Base-by-base conservation (phyloP, 2,888 invertebrate species). In the Pseudolycoriella hygida region DNA sequence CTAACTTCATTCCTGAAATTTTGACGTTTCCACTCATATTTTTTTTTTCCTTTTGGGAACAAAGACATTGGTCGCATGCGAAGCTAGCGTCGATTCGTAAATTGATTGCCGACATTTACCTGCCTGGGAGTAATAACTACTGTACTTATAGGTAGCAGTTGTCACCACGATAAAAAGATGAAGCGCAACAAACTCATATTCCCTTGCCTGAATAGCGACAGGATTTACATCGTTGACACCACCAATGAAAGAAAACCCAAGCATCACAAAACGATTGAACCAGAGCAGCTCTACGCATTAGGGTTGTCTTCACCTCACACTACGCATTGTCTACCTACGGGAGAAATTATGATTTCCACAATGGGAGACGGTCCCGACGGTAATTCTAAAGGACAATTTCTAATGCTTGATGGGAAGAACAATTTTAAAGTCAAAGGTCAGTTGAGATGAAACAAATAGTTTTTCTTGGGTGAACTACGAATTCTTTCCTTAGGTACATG, bases 331-430 rank as follows among this genome's bases (percentile, higher is more conserved):
- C 69, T 96, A 50, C 85, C 90, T 14, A 76, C 75, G 52, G 96
- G 96, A 1, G 83, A 93, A 58, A 79, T 97, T 50, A 88, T 97
- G 84, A 90, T 98, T 56, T 93, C 93, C 12, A 80, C 82, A 10
- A 78, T 97, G 79, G 97, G 94, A 12, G 87, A 92, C 66, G 73
- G 72, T 30, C 25, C 25, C 4, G 67, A 84, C 12, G 90, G 84
- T 45, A 76, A 88, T 54, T 83, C 74, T 14, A 79, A 82, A 62
- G 88, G 92, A 37, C 85, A 90, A 52, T 97, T 92, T 58, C 67
- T 94, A 44, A 69, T 92, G 49, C 71, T 97, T 52, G 89, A 96
- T 66, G 76, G 82, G 15, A 72, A 83, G 46, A 82, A 89, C 25
- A 57, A 64, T 47, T 60, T 57, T 19, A 5, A 4, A 4, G 25